Evolutionary conservation across 2,888 invertebrate species (phyloP).

Genomic region (Eristalis intricaria): DNA sequence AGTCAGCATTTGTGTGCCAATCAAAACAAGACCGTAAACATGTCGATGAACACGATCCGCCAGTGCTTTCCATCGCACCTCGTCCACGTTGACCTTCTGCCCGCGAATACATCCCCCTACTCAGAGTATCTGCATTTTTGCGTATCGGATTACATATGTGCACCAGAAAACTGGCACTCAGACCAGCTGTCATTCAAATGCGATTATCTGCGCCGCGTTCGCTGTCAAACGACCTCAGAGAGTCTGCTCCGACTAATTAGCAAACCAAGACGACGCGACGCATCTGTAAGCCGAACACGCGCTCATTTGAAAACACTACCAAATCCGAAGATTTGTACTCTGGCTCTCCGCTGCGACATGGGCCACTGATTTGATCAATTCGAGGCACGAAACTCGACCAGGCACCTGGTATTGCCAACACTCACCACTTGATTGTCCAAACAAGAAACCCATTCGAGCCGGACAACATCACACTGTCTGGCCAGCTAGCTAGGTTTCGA

Average conservation of each 20-base stretch:
- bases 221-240: not conserved
- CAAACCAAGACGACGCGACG: slow-evolving; percentile 1
- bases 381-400: slow-evolving; percentile 24
- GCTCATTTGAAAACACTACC: slow-evolving; percentile 40
- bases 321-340: slow-evolving; percentile 39
- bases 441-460: slow-evolving; percentile 30
- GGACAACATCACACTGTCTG: slow-evolving; percentile 10
- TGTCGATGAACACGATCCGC: not conserved
- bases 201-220: not conserved
- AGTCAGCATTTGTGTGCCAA: not conserved
- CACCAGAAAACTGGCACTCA: not conserved
- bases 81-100: not conserved
- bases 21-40: not conserved
- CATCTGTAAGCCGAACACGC: slow-evolving; percentile 21
- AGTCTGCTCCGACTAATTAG: not conserved
- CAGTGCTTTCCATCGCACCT: not conserved
- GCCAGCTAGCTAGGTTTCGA: not conserved
- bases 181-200: not conserved
- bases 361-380: not conserved
- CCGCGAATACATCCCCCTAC: not conserved
- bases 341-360: not conserved
- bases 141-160: not conserved
- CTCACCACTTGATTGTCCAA: slow-evolving; percentile 40
- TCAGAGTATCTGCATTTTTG: not conserved
- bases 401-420: slow-evolving; percentile 26